These are phyloP conservation scores for Poeciliopsis turneri DNA, from an alignment of 2,797 vertebrate genomes.

Conservation along the genomic window DNA sequence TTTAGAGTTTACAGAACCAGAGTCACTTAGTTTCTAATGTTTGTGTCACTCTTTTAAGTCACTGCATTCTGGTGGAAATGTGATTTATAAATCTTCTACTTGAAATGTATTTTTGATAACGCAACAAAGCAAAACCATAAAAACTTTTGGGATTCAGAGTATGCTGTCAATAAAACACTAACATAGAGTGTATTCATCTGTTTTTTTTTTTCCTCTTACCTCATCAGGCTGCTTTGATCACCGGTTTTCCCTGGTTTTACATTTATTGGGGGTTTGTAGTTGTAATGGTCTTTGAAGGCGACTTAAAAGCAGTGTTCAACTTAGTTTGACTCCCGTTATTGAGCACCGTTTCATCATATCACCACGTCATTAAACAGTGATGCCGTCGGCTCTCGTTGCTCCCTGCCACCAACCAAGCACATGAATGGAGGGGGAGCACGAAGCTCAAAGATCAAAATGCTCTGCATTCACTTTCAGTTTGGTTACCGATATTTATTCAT, in stretches of 20 bases:
- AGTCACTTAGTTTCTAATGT: not conserved
- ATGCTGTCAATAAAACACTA: not conserved
- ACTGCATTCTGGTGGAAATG: not conserved
- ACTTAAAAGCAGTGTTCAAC: not conserved
- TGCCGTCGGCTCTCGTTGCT: not conserved
- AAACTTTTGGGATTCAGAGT: not conserved
- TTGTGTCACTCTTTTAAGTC: not conserved
- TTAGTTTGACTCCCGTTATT: not conserved
- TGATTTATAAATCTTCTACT: not conserved
- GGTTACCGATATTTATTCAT: not conserved
- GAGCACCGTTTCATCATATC: not conserved
- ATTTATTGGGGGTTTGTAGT: not conserved
- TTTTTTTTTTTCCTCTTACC: not conserved
- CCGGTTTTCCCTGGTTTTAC: not conserved
- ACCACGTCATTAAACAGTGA: not conserved
- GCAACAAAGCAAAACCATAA: not conserved
- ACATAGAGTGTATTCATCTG: not conserved
- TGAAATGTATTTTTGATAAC: not conserved
- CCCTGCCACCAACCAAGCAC: not conserved
- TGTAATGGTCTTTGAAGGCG: not conserved
- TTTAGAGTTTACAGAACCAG: not conserved
- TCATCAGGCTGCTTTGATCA: not conserved
- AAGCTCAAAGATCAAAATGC: not conserved
- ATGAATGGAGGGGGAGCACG: not conserved
- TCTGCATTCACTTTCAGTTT: not conserved